Conservation (phyloP, 2,113 vertebrate genomes). For the Barbus barbus region DNA sequence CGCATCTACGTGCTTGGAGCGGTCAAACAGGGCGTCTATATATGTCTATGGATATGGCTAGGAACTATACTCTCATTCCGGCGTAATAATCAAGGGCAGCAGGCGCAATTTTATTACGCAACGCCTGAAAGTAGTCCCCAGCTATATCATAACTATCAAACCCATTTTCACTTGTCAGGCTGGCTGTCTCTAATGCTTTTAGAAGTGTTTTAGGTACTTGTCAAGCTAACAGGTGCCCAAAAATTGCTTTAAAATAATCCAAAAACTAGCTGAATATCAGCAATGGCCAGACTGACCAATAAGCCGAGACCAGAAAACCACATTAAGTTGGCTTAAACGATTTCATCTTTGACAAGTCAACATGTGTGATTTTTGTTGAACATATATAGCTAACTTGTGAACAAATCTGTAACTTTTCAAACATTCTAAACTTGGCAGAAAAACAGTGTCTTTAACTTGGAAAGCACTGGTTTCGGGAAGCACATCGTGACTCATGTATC, state of each 20-base stretch:
- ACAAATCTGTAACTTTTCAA: not conserved
- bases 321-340: not conserved
- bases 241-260: not conserved
- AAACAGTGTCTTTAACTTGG: not conserved
- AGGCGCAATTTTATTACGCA: no score
- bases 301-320: not conserved
- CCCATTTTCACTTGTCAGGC: not conserved
- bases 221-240: not conserved
- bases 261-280: not conserved
- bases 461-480: not conserved
- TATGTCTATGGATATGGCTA: no score
- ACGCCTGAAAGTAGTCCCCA: no score
- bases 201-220: not conserved
- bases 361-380: not conserved
- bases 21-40: no score
- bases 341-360: not conserved
- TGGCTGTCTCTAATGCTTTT: not conserved
- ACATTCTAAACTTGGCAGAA: not conserved
- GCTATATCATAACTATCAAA: not conserved
- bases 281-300: not conserved
- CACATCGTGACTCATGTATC: not conserved
- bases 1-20: no score
- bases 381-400: not conserved
- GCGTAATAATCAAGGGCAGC: no score
- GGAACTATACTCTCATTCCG: no score